These are phyloP conservation scores for Epirrhoe alternata DNA, from an alignment of 2,888 invertebrate species.

Conservation along the genomic window DNA sequence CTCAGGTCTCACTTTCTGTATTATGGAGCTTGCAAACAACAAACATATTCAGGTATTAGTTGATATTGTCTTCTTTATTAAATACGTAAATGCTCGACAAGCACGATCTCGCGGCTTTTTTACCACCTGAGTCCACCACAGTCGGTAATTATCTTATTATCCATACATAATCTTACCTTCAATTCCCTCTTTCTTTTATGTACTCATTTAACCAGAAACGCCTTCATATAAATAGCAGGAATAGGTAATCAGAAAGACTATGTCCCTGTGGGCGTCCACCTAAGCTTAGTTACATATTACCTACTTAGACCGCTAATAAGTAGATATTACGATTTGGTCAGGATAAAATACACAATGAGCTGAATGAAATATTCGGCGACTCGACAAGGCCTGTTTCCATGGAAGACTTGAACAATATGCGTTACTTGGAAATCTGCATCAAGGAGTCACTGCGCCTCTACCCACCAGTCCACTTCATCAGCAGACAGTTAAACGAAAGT, in stretches of 20 bases:
- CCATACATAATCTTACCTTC: no score
- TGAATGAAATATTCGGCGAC: conserved; percentile 87
- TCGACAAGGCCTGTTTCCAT: conserved; percentile 85
- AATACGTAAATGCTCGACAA: not conserved
- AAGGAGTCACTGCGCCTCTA: conserved; percentile 88
- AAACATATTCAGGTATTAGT: conserved; percentile 56
- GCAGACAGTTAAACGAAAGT: conserved; percentile 83
- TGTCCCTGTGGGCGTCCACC: not conserved
- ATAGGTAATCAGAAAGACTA: no score
- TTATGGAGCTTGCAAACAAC: conserved; percentile 77
- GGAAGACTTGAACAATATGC: conserved; percentile 86
- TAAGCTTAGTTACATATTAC: not conserved
- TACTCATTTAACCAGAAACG: no score
- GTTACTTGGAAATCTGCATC: conserved; percentile 88
- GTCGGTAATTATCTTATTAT: no score
- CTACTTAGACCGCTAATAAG: not conserved
- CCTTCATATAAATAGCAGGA: no score
- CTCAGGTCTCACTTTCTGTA: conserved; percentile 66
- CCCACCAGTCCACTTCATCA: conserved; percentile 88
- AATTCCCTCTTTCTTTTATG: no score
- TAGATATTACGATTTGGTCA: conserved; percentile 59
- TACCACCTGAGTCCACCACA: no score
- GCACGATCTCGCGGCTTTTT: no score
- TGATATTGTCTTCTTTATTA: not conserved
- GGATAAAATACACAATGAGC: conserved; percentile 86